Conservation (phyloP, 2,888 invertebrate genomes). For the Caenorhabditis virilis region DNA sequence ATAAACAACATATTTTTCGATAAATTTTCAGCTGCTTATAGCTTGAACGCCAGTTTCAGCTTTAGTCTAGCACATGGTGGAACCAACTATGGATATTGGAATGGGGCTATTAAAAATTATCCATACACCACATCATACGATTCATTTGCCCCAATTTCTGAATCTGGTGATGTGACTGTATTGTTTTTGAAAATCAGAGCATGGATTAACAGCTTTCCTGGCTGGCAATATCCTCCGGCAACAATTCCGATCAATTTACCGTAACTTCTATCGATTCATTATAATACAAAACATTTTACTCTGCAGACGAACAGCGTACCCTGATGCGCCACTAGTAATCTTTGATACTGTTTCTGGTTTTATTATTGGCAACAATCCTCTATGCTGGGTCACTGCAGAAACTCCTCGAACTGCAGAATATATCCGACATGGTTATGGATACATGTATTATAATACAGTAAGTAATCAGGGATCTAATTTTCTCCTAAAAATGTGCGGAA, state of each 20-base stretch:
- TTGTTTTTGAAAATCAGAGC: constrained; percentile 44
- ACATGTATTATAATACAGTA: constrained; percentile 33
- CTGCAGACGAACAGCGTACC: constrained; percentile 11
- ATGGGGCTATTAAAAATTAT: constrained; percentile 33
- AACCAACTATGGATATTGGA: constrained; percentile 60
- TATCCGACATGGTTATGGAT: constrained; percentile 29
- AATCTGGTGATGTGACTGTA: constrained; percentile 54
- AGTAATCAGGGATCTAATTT: neutral
- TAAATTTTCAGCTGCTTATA: constrained; percentile 11
- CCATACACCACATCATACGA: constrained; percentile 61
- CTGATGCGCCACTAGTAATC: constrained; percentile 12
- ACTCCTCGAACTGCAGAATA: constrained; percentile 33
- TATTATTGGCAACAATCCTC: constrained; percentile 17
- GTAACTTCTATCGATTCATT: neutral
- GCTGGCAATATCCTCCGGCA: constrained; percentile 39
- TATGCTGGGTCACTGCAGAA: constrained; percentile 26
- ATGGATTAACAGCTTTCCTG: constrained; percentile 36
- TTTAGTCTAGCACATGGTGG: constrained; percentile 59
- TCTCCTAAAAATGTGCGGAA: too few species aligned
- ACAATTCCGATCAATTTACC: constrained; percentile 72
- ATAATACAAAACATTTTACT: neutral
- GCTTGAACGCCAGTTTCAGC: constrained; percentile 34
- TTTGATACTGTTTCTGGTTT: constrained; percentile 32
- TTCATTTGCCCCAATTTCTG: constrained; percentile 60
- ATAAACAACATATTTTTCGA: neutral